Evolutionary conservation across 2,113 vertebrate species (phyloP).

Genomic region (Serilophus lunatus): DNA sequence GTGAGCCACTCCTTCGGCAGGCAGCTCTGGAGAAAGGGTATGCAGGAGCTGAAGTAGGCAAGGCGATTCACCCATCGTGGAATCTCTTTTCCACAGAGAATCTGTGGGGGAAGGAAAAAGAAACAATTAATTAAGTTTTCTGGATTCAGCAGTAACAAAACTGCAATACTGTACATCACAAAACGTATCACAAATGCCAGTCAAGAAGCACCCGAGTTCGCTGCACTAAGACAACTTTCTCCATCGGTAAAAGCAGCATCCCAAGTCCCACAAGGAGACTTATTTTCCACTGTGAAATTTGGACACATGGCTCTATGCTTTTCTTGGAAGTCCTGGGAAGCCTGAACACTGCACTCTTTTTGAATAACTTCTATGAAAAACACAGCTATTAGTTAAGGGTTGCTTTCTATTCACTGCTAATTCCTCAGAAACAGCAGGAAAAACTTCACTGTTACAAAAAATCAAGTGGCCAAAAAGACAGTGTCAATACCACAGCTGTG

Average conservation of each 20-base stretch:
- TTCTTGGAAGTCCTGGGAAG: neutral
- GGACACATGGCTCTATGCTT: neutral
- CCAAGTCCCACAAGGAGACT: neutral
- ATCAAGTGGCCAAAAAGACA: neutral
- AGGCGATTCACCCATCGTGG: slow-evolving; percentile 98
- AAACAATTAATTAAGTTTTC: neutral
- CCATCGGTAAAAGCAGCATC: neutral
- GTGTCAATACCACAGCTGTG: fast-evolving
- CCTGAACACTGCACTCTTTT: neutral
- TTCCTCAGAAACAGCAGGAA: neutral
- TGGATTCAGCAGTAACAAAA: neutral
- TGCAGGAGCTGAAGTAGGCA: slow-evolving; percentile 99
- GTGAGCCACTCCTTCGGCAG: slow-evolving; percentile 98
- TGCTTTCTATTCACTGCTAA: neutral
- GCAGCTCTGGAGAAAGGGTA: slow-evolving; percentile 98
- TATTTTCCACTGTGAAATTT: neutral
- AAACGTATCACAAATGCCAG: neutral
- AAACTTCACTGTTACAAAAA: neutral
- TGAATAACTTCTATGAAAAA: neutral
- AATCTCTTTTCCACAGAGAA: slow-evolving; percentile 96
- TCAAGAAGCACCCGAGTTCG: neutral
- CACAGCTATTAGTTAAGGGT: neutral
- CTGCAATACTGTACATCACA: neutral
- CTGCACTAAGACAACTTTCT: neutral
- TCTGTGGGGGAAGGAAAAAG: slow-evolving; percentile 66